phyloP scores from a whole-genome alignment of 2,113 vertebrate species.

The Scolopax mira region DNA sequence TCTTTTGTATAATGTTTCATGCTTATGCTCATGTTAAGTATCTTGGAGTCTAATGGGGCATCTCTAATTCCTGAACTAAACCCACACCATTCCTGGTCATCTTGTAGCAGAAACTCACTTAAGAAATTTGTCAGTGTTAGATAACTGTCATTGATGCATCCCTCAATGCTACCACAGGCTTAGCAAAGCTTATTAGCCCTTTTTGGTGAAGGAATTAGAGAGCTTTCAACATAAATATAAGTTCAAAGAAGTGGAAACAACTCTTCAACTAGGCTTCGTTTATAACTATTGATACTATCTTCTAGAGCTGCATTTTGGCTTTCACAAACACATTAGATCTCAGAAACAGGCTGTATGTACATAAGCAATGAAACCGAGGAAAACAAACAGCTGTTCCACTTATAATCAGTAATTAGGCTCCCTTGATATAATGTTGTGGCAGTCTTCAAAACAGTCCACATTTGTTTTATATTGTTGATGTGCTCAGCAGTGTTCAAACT shows the following conservation, averaged over 20 bases:
- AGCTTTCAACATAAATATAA: background rate
- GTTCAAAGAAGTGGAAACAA: background rate
- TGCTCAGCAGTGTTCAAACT: background rate
- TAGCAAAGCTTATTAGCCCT: background rate
- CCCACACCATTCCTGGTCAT: background rate
- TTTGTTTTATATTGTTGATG: background rate
- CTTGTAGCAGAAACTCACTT: background rate
- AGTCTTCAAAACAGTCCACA: background rate
- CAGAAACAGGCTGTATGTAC: background rate
- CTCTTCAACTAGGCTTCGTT: background rate
- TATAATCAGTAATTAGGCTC: background rate
- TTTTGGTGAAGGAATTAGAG: background rate
- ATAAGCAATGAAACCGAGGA: background rate
- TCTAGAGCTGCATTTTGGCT: background rate
- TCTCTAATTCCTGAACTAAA: background rate
- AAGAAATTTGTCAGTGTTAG: background rate
- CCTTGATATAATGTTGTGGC: background rate
- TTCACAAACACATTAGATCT: background rate
- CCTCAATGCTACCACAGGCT: background rate
- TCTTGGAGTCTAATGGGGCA: background rate
- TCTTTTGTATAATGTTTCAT: background rate
- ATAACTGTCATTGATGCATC: background rate
- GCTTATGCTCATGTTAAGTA: accelerated
- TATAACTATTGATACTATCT: background rate
- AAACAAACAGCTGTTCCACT: constrained; percentile 27